phyloP scores from a whole-genome alignment of 2,113 vertebrate species.

The Grus americana region DNA sequence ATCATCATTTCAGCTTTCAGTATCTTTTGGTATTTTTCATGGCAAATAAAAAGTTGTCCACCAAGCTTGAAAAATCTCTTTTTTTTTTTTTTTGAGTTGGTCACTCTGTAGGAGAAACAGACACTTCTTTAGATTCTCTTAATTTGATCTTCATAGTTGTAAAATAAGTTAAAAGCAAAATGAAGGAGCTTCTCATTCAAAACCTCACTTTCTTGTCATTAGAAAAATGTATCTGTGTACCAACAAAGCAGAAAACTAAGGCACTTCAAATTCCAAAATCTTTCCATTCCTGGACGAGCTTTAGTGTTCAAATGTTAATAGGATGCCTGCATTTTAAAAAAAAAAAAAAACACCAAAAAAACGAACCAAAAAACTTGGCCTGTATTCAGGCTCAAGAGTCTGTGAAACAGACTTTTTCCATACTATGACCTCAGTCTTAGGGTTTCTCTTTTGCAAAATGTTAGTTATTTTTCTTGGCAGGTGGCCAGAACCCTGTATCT shows the following conservation, averaged over 20 bases:
- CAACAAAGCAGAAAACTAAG: conserved; percentile 43
- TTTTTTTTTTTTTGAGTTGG: neutral
- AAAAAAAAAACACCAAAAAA: neutral
- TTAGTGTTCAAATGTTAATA: conserved; percentile 69
- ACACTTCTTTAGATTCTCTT: conserved; percentile 34
- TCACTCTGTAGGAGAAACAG: conserved; percentile 30
- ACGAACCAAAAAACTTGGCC: conserved; percentile 35
- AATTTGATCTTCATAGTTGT: conserved; percentile 42
- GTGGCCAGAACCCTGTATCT: conserved; percentile 58
- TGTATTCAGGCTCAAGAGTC: conserved; percentile 68
- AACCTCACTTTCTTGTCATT: conserved; percentile 35
- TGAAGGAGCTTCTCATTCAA: conserved; percentile 19
- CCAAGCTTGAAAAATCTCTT: conserved; percentile 15
- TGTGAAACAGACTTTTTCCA: conserved; percentile 79
- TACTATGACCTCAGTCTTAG: conserved; percentile 75
- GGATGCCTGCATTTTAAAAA: conserved; percentile 45
- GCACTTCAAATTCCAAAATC: conserved; percentile 64
- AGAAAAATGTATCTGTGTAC: conserved; percentile 17
- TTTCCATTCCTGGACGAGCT: conserved; percentile 70
- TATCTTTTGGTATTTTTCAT: conserved; percentile 31
- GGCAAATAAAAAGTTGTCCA: conserved; percentile 55
- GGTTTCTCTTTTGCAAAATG: conserved; percentile 69
- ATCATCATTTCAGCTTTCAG: conserved; percentile 44
- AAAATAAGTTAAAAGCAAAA: conserved; percentile 44
- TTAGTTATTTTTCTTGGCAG: conserved; percentile 74